These are phyloP conservation scores for Strigamia transsilvanica DNA, from an alignment of 2,888 invertebrate genomes.

Conservation along the genomic window DNA sequence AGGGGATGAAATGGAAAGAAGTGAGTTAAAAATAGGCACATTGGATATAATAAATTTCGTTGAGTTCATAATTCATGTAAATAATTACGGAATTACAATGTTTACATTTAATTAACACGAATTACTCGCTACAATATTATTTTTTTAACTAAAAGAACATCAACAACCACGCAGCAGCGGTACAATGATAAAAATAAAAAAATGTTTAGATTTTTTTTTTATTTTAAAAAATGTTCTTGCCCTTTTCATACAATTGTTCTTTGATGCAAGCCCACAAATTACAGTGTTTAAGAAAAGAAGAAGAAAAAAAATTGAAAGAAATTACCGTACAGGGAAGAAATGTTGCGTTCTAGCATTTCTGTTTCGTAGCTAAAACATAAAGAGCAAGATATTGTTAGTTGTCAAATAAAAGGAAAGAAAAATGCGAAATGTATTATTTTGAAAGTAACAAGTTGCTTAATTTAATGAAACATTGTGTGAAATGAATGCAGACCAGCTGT, in stretches of 20 bases:
- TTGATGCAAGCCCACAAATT: background rate
- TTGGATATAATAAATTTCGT: background rate
- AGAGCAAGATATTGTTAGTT: background rate
- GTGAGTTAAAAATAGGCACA: background rate
- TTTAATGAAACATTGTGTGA: conserved; percentile 16
- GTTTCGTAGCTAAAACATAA: background rate
- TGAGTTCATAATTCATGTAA: background rate
- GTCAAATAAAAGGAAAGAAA: background rate
- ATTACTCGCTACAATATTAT: background rate
- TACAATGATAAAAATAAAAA: background rate
- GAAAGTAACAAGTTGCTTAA: conserved; percentile 23
- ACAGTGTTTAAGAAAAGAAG: background rate
- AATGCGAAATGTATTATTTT: background rate
- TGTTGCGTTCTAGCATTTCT: background rate
- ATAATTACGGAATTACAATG: background rate
- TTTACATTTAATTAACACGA: conserved; percentile 21
- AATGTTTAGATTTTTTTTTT: background rate
- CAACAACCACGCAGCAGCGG: background rate
- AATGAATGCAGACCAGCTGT: conserved; percentile 20
- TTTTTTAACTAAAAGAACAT: background rate
- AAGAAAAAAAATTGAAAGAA: background rate
- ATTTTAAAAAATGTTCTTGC: background rate
- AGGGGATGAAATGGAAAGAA: background rate
- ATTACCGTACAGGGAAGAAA: background rate
- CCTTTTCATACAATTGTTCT: background rate